phyloP scores from a whole-genome alignment of 2,113 vertebrate genomes.

The Neomonachus schauinslandi region DNA sequence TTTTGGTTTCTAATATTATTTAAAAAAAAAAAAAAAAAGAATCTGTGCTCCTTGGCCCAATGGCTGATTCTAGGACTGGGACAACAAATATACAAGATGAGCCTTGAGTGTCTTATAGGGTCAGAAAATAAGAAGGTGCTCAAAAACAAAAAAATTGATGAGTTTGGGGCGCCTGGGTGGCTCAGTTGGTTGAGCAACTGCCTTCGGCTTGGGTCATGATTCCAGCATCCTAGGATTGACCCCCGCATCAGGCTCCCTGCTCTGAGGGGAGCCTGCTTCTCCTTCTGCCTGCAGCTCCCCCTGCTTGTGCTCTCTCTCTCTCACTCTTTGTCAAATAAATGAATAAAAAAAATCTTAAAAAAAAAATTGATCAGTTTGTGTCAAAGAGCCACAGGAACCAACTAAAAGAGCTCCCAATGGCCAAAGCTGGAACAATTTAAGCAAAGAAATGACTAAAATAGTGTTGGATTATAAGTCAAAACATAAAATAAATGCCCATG shows the following conservation, averaged over 20 bases:
- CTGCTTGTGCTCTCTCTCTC: too few relatives aligned
- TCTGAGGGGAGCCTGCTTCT: too few relatives aligned
- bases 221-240: too few relatives aligned
- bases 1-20: background rate
- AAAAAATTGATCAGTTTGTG: background rate
- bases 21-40: background rate
- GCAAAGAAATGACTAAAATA: background rate
- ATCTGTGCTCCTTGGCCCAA: background rate
- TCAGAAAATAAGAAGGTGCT: background rate
- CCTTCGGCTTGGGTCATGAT: too few relatives aligned
- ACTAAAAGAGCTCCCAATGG: background rate
- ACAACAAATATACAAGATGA: background rate
- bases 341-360: too few relatives aligned
- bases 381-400: background rate
- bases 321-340: too few relatives aligned
- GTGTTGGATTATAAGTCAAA: background rate
- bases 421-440: background rate
- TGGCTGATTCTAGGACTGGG: background rate
- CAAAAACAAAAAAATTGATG: background rate
- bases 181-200: too few relatives aligned
- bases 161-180: background rate
- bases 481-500: background rate
- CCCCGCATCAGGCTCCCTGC: too few relatives aligned
- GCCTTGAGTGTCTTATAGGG: background rate
- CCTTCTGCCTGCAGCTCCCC: too few relatives aligned